phyloP scores from a whole-genome alignment of 2,888 invertebrate species.

The Lagria hirta region DNA sequence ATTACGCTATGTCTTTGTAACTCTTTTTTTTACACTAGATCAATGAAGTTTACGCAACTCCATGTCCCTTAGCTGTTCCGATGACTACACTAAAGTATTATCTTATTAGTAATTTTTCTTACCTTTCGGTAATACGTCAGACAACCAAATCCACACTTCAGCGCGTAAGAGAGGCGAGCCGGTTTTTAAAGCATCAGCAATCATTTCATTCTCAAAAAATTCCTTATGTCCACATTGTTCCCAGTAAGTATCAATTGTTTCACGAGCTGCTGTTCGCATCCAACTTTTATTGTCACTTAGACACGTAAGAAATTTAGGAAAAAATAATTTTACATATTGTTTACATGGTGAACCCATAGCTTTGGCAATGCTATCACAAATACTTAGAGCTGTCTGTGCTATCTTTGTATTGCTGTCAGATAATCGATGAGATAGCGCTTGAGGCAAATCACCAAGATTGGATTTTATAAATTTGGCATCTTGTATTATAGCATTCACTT shows the following conservation, averaged over 20 bases:
- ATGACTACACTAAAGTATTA: no score
- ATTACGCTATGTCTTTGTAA: not conserved
- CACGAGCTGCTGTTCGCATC: constrained; percentile 76
- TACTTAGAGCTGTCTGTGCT: constrained; percentile 77
- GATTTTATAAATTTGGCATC: constrained; percentile 81
- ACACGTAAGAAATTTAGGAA: constrained; percentile 85
- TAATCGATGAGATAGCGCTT: constrained; percentile 74
- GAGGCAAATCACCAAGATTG: constrained; percentile 81
- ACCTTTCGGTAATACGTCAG: constrained; percentile 76
- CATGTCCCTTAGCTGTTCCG: no score
- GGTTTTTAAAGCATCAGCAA: constrained; percentile 80
- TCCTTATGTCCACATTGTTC: constrained; percentile 81
- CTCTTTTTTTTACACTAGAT: not conserved
- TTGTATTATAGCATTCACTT: constrained; percentile 69
- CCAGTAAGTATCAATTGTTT: constrained; percentile 85
- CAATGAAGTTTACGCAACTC: no score
- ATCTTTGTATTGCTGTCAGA: constrained; percentile 92
- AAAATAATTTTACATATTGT: constrained; percentile 75
- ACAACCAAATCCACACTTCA: constrained; percentile 84
- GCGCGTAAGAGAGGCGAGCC: constrained; percentile 82
- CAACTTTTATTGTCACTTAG: constrained; percentile 74
- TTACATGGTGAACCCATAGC: constrained; percentile 84
- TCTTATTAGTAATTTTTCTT: no score
- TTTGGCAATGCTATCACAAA: constrained; percentile 78
- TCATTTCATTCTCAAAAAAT: constrained; percentile 86